Evolutionary conservation across 1,140 invertebrate genomes (phyloP), one percentile per base, ranked within the genome.

Genomic region (Caenorhabditis latens): DNA sequence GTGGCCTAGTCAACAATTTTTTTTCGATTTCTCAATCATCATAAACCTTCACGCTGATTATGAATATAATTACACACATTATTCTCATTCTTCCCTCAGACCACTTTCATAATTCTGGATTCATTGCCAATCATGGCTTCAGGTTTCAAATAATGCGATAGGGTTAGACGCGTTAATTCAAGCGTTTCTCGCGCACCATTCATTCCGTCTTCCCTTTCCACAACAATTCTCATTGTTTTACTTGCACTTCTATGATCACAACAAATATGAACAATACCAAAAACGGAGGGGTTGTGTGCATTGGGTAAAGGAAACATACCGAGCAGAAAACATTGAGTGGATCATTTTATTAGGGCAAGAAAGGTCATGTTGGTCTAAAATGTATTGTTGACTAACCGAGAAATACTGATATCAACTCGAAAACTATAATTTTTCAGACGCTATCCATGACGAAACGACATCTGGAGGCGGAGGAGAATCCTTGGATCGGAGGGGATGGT

Each of bases 121-220:
- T 50, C 46, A 53, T 79, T 48, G 46, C 46, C 46, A 71, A 71
- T 43, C 40, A 53, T 50, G 46, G 46, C 71, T 79, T 79, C 71
- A 79, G 71, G 71, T 79, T 79, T 79, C 71, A 79, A 79, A 79
- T 79, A 79, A 79, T 79, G 71, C 71, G 71, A 79, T 79, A 79
- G 71, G 71, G 71, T 79, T 53, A 79, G 46, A 50, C 46, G 46
- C 71, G 71, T 79, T 79, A 79, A 79, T 79, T 79, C 71, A 79
- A 79, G 71, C 71, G 71, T 79, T 79, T 79, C 71, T 79, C 40
- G 71, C 71, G 71, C 71, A 53, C 71, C 65, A 19, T 21, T 21
- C n/a, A n/a, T 21, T 14, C 11, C n/a, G 46, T 79, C 46, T 79
- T 71, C 63, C 32, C 63, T 24, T n/a, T 50, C n/a, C 46, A 50